Evolutionary conservation across 2,113 vertebrate genomes (phyloP).

Genomic region (Sarotherodon lohbergeri): DNA sequence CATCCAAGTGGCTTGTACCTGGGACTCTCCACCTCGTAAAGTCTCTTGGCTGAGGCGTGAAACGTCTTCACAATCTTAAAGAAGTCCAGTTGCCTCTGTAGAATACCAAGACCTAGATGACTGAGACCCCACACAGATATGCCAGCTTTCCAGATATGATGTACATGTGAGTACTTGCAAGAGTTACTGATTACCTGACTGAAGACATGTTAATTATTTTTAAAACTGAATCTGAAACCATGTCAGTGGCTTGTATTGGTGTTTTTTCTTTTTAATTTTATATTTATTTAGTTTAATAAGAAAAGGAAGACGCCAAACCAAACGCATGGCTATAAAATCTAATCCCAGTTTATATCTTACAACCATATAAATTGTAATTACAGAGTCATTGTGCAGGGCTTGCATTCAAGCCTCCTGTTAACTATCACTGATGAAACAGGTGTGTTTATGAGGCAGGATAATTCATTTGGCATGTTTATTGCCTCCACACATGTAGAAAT

Average conservation of each 20-base stretch:
- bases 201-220: background rate
- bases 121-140: background rate
- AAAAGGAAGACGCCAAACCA: background rate
- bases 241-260: background rate
- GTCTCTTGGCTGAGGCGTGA: background rate
- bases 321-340: background rate
- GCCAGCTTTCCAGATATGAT: background rate
- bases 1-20: background rate
- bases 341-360: background rate
- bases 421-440: background rate
- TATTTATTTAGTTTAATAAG: background rate
- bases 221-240: background rate
- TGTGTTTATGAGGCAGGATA: background rate
- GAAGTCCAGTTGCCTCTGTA: background rate
- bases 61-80: background rate
- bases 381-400: background rate
- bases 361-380: background rate
- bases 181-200: background rate
- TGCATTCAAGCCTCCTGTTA: background rate
- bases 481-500: background rate
- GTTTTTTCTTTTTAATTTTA: rapidly evolving
- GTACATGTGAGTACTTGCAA: background rate
- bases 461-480: background rate
- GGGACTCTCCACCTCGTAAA: rapidly evolving
- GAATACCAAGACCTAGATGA: background rate